Evolutionary conservation across 2,888 invertebrate species (phyloP).

Genomic region (Drosophila maculinotata): DNA sequence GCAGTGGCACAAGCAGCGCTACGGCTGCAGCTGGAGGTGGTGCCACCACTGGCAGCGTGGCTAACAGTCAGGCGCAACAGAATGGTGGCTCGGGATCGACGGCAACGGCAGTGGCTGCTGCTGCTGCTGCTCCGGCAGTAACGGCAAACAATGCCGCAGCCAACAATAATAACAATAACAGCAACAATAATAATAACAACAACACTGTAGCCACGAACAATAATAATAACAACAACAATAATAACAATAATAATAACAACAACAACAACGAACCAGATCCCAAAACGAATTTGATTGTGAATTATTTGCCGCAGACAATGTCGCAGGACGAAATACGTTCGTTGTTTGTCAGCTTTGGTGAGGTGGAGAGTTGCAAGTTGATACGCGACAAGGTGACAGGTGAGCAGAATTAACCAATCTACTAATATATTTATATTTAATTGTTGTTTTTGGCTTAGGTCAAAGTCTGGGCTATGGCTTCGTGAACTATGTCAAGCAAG

Average conservation of each 20-base stretch:
- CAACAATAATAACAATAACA: slow-evolving; percentile 51
- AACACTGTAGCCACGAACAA: slow-evolving; percentile 83
- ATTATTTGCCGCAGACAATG: slow-evolving; percentile 97
- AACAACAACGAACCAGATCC: slow-evolving; percentile 88
- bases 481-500: slow-evolving; percentile 98
- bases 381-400: slow-evolving; percentile 98
- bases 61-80: slow-evolving; percentile 88
- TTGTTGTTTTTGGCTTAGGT: slow-evolving; percentile 86
- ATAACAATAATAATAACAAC: slow-evolving; percentile 66
- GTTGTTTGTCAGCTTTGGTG: slow-evolving; percentile 97
- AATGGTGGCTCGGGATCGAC: slow-evolving; percentile 68
- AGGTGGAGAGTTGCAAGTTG: slow-evolving; percentile 98
- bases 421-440: too few species aligned
- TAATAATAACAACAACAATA: slow-evolving; percentile 86
- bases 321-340: slow-evolving; percentile 98
- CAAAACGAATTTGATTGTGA: slow-evolving; percentile 97
- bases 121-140: slow-evolving; percentile 38
- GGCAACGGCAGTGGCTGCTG: slow-evolving; percentile 36
- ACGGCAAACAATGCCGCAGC: slow-evolving; percentile 85
- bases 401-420: slow-evolving; percentile 77
- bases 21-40: slow-evolving; percentile 25
- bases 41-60: slow-evolving; percentile 47
- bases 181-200: slow-evolving; percentile 62
- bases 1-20: slow-evolving; percentile 30
- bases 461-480: slow-evolving; percentile 99